Evolutionary conservation across 37 sponge, comb jelly and placozoan genomes (phyloP).

Genomic region (Chondrilla cf. caribensis): DNA sequence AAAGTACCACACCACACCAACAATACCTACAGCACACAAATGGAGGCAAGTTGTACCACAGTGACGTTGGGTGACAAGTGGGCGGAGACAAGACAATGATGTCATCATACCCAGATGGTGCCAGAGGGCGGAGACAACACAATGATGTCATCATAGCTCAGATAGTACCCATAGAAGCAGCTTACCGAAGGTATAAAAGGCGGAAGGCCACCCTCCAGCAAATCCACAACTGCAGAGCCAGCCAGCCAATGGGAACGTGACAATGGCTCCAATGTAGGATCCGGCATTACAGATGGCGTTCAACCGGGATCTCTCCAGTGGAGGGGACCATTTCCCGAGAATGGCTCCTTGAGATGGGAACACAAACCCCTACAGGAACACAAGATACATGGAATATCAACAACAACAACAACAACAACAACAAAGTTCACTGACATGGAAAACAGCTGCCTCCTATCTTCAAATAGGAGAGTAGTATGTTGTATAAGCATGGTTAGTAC

Average conservation of each 20-base stretch:
- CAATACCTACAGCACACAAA: constrained; percentile 38
- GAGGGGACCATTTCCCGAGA: constrained; percentile 91
- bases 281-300: constrained; percentile 64
- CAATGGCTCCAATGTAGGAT: constrained; percentile 67
- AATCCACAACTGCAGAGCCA: constrained; percentile 75
- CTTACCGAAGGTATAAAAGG: constrained; percentile 91
- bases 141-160: no score
- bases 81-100: no score
- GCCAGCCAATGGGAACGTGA: constrained; percentile 85
- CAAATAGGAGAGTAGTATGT: neutral
- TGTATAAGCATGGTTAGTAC: no score
- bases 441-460: neutral
- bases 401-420: neutral
- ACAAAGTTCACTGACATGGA: neutral
- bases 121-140: no score
- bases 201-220: constrained; percentile 87
- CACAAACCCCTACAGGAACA: constrained; percentile 70
- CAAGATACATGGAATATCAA: neutral
- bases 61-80: no score
- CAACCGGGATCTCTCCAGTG: constrained; percentile 67
- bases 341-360: constrained; percentile 87
- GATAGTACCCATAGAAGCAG: no score
- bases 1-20: constrained; percentile 81
- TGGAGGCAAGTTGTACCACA: neutral
- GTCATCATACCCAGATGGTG: no score